A percentile compares a stretch with the other conserved stretches of the same genome.
phyloP scores from a whole-genome alignment of 2,888 invertebrate species.

The Epinotia demarniana region DNA sequence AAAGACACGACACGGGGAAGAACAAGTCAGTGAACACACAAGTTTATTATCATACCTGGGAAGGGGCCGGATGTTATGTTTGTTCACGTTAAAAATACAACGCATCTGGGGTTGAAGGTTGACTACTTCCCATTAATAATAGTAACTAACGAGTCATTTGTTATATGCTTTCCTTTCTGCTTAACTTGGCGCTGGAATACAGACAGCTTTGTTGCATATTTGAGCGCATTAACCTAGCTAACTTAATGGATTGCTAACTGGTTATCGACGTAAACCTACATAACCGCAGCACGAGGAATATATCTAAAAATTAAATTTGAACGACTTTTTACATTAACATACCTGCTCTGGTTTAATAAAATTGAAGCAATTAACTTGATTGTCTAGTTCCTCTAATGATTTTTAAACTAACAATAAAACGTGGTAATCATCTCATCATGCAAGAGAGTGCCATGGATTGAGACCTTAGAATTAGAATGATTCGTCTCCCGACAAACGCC shows the following conservation, averaged over 20 bases:
- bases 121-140: slow-evolving; percentile 15
- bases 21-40: slow-evolving; percentile 21
- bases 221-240: slow-evolving; percentile 16
- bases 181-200: slow-evolving; percentile 6
- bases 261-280: slow-evolving; percentile 26
- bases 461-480: not conserved
- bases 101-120: slow-evolving; percentile 20
- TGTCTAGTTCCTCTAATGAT: slow-evolving; percentile 12
- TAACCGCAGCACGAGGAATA: slow-evolving; percentile 10
- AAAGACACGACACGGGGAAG: slow-evolving; percentile 32
- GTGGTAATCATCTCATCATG: no score
- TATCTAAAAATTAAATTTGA: slow-evolving; percentile 1
- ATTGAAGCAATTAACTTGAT: slow-evolving; percentile 13
- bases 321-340: slow-evolving; percentile 8
- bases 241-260: slow-evolving; percentile 14
- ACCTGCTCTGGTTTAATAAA: slow-evolving; percentile 4
- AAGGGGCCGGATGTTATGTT: slow-evolving; percentile 59
- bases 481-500: slow-evolving; percentile 6
- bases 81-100: slow-evolving; percentile 46
- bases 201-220: slow-evolving; percentile 9
- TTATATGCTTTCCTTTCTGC: slow-evolving; percentile 16
- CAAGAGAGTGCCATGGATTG: not conserved
- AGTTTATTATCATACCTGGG: slow-evolving; percentile 58
- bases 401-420: not conserved
- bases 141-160: not conserved